Conservation (phyloP, 2,888 invertebrate genomes). For the Tetragonisca angustula region DNA sequence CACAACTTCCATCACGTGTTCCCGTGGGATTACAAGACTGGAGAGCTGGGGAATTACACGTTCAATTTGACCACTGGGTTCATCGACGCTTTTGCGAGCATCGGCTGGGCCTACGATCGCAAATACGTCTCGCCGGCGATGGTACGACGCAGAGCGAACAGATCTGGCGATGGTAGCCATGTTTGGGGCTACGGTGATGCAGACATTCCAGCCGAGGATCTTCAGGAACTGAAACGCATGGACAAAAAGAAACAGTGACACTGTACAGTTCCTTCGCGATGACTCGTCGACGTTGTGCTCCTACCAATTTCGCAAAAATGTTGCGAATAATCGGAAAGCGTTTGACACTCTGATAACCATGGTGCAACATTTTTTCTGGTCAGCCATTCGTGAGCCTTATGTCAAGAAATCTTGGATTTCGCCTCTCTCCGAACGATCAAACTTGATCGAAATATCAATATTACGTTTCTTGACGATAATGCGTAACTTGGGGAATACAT, state of each 20-base stretch:
- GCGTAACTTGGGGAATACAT: not conserved
- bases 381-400: not conserved
- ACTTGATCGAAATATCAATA: not conserved
- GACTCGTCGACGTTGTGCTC: not conserved
- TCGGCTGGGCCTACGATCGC: constrained; percentile 94
- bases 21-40: constrained; percentile 86
- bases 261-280: not conserved
- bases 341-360: not conserved
- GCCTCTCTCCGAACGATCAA: too few relatives aligned
- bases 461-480: not conserved
- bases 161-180: constrained; percentile 86
- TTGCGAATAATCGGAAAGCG: not conserved
- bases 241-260: constrained; percentile 78
- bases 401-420: too few relatives aligned
- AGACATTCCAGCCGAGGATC: constrained; percentile 86
- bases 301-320: not conserved
- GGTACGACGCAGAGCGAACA: constrained; percentile 86
- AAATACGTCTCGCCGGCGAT: constrained; percentile 87
- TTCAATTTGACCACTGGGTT: constrained; percentile 91
- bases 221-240: constrained; percentile 86
- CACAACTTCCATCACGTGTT: constrained; percentile 94
- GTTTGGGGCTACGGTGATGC: constrained; percentile 88
- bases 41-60: constrained; percentile 87
- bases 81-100: constrained; percentile 91
- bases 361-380: not conserved